Evolutionary conservation across 2,888 invertebrate species (phyloP).

Genomic region (Rhaphigaster nebulosa): DNA sequence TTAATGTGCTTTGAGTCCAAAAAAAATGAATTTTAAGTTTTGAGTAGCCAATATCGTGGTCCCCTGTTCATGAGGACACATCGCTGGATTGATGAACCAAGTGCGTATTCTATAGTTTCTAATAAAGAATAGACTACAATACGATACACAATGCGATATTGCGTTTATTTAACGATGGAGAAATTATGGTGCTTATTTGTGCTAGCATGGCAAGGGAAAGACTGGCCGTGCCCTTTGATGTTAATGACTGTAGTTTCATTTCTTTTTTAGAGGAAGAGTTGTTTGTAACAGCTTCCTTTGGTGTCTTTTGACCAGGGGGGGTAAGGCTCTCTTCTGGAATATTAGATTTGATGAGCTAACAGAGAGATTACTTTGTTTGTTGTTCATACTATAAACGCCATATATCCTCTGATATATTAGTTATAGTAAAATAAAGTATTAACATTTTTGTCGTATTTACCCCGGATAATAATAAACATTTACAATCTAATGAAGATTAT

Average conservation of each 20-base stretch:
- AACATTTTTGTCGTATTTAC: too few species aligned
- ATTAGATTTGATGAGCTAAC: not conserved
- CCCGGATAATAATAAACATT: too few species aligned
- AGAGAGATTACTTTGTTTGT: not conserved
- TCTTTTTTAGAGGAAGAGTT: not conserved
- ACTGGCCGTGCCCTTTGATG: not conserved
- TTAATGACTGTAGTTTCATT: slow-evolving; percentile 13
- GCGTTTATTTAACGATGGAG: not conserved
- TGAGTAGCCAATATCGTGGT: too few species aligned
- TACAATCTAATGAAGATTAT: too few species aligned
- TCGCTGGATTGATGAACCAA: too few species aligned
- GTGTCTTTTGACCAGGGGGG: not conserved
- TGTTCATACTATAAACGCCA: not conserved
- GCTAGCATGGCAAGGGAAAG: not conserved
- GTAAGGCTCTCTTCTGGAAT: not conserved
- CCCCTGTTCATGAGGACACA: too few species aligned
- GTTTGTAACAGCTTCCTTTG: not conserved
- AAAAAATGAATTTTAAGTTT: too few species aligned
- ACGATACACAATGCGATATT: not conserved
- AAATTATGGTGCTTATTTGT: not conserved
- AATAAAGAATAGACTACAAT: too few species aligned
- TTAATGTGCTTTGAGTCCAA: too few species aligned
- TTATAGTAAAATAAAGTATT: not conserved
- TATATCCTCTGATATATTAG: not conserved
- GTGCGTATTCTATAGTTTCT: too few species aligned